Evolutionary conservation across 2,888 invertebrate genomes (phyloP).

Genomic region (Tuta absoluta): DNA sequence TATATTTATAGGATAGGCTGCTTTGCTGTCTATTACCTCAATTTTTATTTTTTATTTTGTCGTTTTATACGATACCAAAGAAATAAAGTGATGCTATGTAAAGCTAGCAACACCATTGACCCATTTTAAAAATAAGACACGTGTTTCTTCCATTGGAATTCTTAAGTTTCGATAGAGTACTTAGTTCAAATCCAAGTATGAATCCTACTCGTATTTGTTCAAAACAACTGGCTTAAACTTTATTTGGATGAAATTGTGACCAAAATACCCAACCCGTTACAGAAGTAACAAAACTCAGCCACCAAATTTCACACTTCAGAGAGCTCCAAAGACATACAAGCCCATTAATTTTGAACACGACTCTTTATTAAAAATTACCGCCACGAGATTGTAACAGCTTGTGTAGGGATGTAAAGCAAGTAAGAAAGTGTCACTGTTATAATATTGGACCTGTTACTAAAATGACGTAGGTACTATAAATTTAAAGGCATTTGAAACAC

Average conservation of each 20-base stretch:
- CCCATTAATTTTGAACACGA: slow-evolving; percentile 32
- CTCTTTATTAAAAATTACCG: slow-evolving; percentile 29
- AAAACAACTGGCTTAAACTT: background rate
- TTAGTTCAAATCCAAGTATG: too few species aligned
- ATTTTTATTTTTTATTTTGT: too few species aligned
- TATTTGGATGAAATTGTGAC: background rate
- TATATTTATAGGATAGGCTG: too few species aligned
- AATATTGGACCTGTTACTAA: background rate
- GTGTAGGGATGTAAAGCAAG: background rate
- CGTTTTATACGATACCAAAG: too few species aligned
- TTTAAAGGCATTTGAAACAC: too few species aligned
- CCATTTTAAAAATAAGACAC: too few species aligned
- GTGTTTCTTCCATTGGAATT: too few species aligned
- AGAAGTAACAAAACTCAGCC: background rate
- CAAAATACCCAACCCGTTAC: background rate
- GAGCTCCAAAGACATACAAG: slow-evolving; percentile 28
- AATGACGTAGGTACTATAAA: too few species aligned
- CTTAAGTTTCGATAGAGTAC: too few species aligned
- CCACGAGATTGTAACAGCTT: background rate
- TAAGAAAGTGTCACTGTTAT: background rate
- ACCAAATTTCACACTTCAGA: slow-evolving; percentile 30
- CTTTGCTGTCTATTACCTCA: too few species aligned
- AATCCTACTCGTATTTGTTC: background rate
- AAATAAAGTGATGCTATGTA: too few species aligned
- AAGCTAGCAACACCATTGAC: too few species aligned